phyloP scores from a whole-genome alignment of 1,140 invertebrate genomes.

The Papilio glaucus region DNA sequence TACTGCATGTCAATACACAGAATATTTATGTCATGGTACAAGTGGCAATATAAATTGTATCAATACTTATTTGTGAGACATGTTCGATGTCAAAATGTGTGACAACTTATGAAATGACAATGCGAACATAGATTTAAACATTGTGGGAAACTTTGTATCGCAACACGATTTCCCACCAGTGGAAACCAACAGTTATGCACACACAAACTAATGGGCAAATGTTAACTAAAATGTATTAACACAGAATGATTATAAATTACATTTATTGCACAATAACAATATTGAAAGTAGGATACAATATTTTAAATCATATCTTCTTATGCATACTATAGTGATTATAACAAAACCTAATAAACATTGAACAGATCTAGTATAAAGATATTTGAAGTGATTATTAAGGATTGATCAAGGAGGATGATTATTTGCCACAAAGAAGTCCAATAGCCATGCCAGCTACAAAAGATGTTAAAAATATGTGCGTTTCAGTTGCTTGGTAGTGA shows the following conservation, averaged over 20 bases:
- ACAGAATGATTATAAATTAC: not conserved
- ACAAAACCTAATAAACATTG: slow-evolving; percentile 23
- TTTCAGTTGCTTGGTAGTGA: slow-evolving; percentile 86
- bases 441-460: slow-evolving; percentile 89
- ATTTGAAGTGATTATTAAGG: not conserved
- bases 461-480: slow-evolving; percentile 89
- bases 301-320: slow-evolving; percentile 28
- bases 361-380: not conserved
- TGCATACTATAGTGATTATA: slow-evolving; percentile 20
- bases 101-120: too few relatives aligned
- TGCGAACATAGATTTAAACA: too few relatives aligned
- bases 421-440: slow-evolving; percentile 84
- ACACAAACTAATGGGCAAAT: too few relatives aligned
- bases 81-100: too few relatives aligned
- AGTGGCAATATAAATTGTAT: too few relatives aligned
- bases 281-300: slow-evolving; percentile 22
- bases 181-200: too few relatives aligned
- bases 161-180: too few relatives aligned
- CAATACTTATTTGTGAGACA: too few relatives aligned
- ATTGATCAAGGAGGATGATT: slow-evolving; percentile 38
- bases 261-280: slow-evolving; percentile 36
- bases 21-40: not conserved
- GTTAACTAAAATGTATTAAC: not conserved
- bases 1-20: too few relatives aligned
- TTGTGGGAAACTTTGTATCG: too few relatives aligned